Base-by-base conservation (phyloP, 2,888 invertebrate species). In the Drepana falcataria region DNA sequence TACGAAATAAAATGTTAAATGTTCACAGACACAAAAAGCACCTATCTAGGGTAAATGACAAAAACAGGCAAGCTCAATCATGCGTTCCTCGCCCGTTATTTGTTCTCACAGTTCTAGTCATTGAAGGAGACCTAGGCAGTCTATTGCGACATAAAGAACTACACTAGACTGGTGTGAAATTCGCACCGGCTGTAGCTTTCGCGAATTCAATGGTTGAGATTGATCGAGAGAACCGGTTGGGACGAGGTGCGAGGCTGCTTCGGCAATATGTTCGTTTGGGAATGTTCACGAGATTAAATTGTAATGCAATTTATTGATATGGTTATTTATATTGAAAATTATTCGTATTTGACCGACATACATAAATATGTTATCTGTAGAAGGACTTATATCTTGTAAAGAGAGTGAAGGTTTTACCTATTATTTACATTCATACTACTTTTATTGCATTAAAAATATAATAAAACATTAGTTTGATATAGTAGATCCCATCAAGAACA, bases 81-180 rank as follows among this genome's bases (percentile, higher is more conserved):
- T 67, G 75, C 75, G 71, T 60, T 64, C 66, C 73, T 61, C 66
- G 69, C 71, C 79, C 79, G 81, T 83, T 85, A 83, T 75, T 79
- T 71, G 76, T 84, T 87, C 87, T 82, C 87, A 86, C 86, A 80
- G 81, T 69, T 71, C 82, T 83, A 87, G 81, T 76, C 78, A 66
- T 63, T 68, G 73, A 68, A 60, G 66, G 65, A 69, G 72, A 73
- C 60, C 71, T 74, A 79, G 72, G 69, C 68, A 55, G 64, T 65
- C 71, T 70, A 77, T 85, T 82, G 81, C 85, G 77, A 81, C 82
- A 87, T 73, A 73, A 75, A 75, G 64, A 77, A 83, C 85, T 86
- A 86, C 83, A 79, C 86, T 80, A 85, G 81, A 83, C 79, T 78
- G 87, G 90, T 89, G 87, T 88, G 88, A 89, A 88, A 87, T 85